A percentile compares a stretch with the other conserved stretches of the same genome.
Evolutionary conservation across 2,797 vertebrate genomes (phyloP).

Genomic region (Phoeniculus purpureus): DNA sequence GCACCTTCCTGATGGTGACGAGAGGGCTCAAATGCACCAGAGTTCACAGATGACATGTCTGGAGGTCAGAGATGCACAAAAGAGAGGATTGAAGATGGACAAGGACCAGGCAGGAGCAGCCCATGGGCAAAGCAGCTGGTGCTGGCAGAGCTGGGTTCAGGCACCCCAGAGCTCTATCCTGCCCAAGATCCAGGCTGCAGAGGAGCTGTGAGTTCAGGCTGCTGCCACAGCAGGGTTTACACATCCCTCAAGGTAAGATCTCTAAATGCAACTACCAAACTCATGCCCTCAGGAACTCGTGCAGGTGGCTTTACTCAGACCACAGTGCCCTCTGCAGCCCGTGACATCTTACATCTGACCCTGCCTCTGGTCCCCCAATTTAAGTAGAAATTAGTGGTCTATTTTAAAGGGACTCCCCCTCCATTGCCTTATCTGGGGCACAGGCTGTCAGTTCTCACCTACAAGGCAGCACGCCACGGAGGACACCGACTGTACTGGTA

Average conservation of each 20-base stretch:
- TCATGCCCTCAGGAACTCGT: background rate
- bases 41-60: fast-evolving
- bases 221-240: fast-evolving
- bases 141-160: fast-evolving
- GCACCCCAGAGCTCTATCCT: fast-evolving
- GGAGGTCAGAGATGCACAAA: background rate
- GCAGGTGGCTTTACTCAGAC: background rate
- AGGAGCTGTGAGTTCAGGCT: too few species aligned
- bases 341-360: background rate
- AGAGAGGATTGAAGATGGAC: background rate
- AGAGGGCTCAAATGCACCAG: background rate
- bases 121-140: fast-evolving
- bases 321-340: background rate
- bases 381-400: background rate
- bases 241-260: background rate
- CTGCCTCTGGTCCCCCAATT: background rate
- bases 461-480: background rate
- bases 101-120: fast-evolving
- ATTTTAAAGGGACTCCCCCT: background rate
- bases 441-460: background rate
- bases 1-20: background rate
- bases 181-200: fast-evolving
- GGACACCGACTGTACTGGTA: background rate
- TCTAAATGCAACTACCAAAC: background rate
- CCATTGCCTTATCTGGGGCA: background rate